Evolutionary conservation across 2,888 invertebrate genomes (phyloP).

Genomic region (Ellobium chinense): DNA sequence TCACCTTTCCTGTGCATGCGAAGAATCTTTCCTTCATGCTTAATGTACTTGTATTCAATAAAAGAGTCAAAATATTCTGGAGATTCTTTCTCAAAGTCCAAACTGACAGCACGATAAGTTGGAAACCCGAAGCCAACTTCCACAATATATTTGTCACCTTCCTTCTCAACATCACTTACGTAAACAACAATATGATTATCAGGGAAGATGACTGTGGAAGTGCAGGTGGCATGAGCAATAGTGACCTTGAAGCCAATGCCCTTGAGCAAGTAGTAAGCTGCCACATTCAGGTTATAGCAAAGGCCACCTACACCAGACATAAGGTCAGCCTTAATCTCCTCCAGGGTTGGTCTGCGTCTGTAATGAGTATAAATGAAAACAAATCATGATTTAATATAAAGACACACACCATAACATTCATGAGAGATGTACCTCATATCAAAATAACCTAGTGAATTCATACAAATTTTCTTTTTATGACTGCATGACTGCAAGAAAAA

Average conservation of each 20-base stretch:
- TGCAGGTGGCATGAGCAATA: slow-evolving; percentile 47
- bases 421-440: background rate
- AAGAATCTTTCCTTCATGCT: slow-evolving; percentile 46
- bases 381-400: background rate
- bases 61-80: slow-evolving; percentile 52
- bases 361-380: background rate
- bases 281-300: slow-evolving; percentile 53
- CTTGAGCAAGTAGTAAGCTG: slow-evolving; percentile 50
- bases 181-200: slow-evolving; percentile 53
- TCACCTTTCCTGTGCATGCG: slow-evolving; percentile 55
- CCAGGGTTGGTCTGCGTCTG: slow-evolving; percentile 48
- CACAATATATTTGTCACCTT: slow-evolving; percentile 50
- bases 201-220: slow-evolving; percentile 37
- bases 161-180: slow-evolving; percentile 46
- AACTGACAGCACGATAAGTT: slow-evolving; percentile 49
- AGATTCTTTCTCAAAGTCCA: slow-evolving; percentile 55
- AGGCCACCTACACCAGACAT: slow-evolving; percentile 51
- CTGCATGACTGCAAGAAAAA: too few relatives aligned
- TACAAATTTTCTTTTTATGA: too few relatives aligned
- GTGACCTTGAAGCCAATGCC: slow-evolving; percentile 44
- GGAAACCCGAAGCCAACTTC: slow-evolving; percentile 54
- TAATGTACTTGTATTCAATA: slow-evolving; percentile 55
- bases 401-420: background rate
- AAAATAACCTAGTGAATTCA: too few relatives aligned
- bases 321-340: slow-evolving; percentile 49